Evolutionary conservation across 1,140 invertebrate species (phyloP).

Genomic region (Oryzaephilus surinamensis): DNA sequence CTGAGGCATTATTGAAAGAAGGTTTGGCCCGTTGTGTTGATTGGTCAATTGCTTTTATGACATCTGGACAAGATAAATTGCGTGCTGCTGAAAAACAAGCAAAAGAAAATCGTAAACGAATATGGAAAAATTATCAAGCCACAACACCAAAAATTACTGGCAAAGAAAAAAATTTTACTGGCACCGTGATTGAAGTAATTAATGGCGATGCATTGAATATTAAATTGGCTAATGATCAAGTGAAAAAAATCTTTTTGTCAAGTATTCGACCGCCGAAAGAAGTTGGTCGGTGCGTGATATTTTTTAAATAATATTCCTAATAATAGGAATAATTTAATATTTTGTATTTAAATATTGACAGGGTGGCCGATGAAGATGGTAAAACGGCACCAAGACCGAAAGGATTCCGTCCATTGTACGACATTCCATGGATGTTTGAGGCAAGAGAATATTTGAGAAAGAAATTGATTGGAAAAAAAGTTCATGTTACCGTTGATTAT

Average conservation of each 20-base stretch:
- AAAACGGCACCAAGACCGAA: conserved; percentile 50
- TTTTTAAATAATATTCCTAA: conserved; percentile 1
- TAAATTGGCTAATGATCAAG: conserved; percentile 62
- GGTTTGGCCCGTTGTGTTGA: conserved; percentile 94
- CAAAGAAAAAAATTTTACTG: conserved; percentile 77
- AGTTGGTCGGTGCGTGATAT: conserved; percentile 30
- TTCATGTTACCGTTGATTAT: conserved; percentile 90
- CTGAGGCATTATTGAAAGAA: conserved; percentile 70
- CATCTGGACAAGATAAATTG: conserved; percentile 67
- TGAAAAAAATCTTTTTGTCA: conserved; percentile 91
- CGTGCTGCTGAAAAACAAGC: conserved; percentile 75
- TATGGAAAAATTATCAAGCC: conserved; percentile 81
- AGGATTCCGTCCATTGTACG: conserved; percentile 81
- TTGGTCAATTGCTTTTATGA: conserved; percentile 88
- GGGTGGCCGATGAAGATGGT: conserved; percentile 45
- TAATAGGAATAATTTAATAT: background rate
- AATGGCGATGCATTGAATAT: conserved; percentile 89
- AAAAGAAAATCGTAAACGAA: conserved; percentile 67
- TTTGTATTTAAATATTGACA: conserved; percentile 1
- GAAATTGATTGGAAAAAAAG: conserved; percentile 92
- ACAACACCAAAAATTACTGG: conserved; percentile 53
- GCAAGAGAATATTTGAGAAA: conserved; percentile 94
- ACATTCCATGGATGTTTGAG: conserved; percentile 97
- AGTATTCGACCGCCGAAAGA: conserved; percentile 88
- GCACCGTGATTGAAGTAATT: conserved; percentile 83